Evolutionary conservation across 2,113 vertebrate species (phyloP).

Genomic region (Dunckerocampus dactyliophorus): DNA sequence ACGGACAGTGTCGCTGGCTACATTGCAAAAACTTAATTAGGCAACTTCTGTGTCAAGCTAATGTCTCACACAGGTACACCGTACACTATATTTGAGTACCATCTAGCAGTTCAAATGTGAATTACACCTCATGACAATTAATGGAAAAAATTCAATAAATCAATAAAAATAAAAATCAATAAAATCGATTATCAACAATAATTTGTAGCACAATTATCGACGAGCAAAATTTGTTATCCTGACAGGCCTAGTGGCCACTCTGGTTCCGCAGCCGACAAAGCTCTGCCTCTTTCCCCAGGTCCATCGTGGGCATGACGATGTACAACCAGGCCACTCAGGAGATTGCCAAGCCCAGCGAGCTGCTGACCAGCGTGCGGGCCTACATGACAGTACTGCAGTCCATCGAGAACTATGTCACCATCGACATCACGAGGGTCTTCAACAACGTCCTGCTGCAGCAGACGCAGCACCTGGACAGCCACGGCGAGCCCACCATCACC

Average conservation of each 20-base stretch:
- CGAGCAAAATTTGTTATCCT: too few relatives aligned
- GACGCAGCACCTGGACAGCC: slow-evolving; percentile 98
- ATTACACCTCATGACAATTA: too few relatives aligned
- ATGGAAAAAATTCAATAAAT: too few relatives aligned
- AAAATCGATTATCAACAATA: too few relatives aligned
- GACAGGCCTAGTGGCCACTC: neutral
- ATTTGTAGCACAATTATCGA: too few relatives aligned
- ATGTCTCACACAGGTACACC: too few relatives aligned
- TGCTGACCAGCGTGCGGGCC: slow-evolving; percentile 93
- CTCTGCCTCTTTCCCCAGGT: slow-evolving; percentile 67
- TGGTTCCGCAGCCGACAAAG: neutral
- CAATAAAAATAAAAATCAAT: too few relatives aligned
- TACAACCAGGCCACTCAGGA: slow-evolving; percentile 99
- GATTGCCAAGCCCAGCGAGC: slow-evolving; percentile 97
- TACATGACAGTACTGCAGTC: slow-evolving; percentile 99
- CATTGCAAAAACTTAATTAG: too few relatives aligned
- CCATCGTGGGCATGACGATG: slow-evolving; percentile 99
- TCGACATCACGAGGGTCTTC: slow-evolving; percentile 97
- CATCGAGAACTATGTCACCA: slow-evolving; percentile 98
- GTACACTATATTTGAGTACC: too few relatives aligned
- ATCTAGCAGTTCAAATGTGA: too few relatives aligned
- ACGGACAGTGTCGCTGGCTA: too few relatives aligned
- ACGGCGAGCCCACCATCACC: slow-evolving; percentile 98
- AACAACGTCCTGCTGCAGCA: slow-evolving; percentile 99
- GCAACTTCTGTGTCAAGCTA: too few relatives aligned